Evolutionary conservation across 2,113 vertebrate species (phyloP).

Genomic region (Macaca fascicularis): DNA sequence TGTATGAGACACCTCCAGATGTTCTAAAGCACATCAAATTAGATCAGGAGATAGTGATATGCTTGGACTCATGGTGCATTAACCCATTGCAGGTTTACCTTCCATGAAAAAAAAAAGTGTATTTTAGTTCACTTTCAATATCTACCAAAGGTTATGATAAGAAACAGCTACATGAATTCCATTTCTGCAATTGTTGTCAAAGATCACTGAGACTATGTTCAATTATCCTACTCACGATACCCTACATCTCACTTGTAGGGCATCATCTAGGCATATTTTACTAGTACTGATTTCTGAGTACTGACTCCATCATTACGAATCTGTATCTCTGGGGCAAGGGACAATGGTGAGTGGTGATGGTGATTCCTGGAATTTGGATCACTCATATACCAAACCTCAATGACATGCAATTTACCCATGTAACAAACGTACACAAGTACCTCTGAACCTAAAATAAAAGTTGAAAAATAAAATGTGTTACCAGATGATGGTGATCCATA

Average conservation of each 20-base stretch:
- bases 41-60: not conserved
- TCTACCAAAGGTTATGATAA: not conserved
- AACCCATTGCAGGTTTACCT: not conserved
- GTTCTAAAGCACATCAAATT: not conserved
- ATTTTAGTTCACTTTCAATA: slow-evolving; percentile 20
- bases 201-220: not conserved
- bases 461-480: no score
- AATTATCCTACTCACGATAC: not conserved
- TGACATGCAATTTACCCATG: no score
- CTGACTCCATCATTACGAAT: not conserved
- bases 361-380: not conserved
- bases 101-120: not conserved
- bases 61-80: not conserved
- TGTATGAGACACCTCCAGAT: not conserved
- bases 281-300: not conserved
- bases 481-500: not conserved
- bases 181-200: not conserved
- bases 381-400: no score
- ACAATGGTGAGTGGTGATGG: no score
- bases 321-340: not conserved
- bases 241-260: not conserved
- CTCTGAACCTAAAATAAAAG: no score
- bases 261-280: not conserved
- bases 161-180: not conserved
- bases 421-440: no score